phyloP scores from a whole-genome alignment of 2,797 vertebrate genomes.

The Molossus alvarezi region DNA sequence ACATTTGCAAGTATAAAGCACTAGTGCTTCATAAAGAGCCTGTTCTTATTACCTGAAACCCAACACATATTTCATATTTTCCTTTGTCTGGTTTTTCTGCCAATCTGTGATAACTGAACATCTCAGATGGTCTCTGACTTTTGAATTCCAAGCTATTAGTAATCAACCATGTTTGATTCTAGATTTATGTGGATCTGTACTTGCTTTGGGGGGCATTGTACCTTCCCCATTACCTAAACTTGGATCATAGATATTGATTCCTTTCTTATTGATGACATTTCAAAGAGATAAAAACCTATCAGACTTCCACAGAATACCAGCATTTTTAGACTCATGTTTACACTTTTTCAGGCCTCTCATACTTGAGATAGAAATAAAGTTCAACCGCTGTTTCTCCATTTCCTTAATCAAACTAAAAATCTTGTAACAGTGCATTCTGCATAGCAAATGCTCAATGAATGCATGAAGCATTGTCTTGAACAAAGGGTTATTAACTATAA shows the following conservation, averaged over 20 bases:
- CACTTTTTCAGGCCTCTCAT: not conserved
- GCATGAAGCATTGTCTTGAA: not conserved
- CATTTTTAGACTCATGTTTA: not conserved
- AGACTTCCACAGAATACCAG: not conserved
- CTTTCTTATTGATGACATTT: conserved; percentile 12
- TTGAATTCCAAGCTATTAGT: not conserved
- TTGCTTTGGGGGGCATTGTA: not conserved
- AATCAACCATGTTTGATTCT: not conserved
- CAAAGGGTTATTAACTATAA: not conserved
- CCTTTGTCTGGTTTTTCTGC: not conserved
- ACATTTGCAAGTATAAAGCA: not conserved
- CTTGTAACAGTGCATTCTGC: not conserved
- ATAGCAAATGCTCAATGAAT: not conserved
- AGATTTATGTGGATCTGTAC: not conserved
- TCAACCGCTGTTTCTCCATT: not conserved
- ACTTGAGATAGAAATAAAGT: not conserved
- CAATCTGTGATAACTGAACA: not conserved
- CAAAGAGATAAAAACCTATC: not conserved
- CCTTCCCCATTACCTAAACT: not conserved
- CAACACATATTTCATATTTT: not conserved
- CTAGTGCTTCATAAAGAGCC: not conserved
- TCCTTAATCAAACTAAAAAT: not conserved
- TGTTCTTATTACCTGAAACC: not conserved
- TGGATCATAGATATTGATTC: not conserved
- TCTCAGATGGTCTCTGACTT: not conserved